Base-by-base conservation (phyloP, 2,797 vertebrate species). In the Neoniphon sammara region DNA sequence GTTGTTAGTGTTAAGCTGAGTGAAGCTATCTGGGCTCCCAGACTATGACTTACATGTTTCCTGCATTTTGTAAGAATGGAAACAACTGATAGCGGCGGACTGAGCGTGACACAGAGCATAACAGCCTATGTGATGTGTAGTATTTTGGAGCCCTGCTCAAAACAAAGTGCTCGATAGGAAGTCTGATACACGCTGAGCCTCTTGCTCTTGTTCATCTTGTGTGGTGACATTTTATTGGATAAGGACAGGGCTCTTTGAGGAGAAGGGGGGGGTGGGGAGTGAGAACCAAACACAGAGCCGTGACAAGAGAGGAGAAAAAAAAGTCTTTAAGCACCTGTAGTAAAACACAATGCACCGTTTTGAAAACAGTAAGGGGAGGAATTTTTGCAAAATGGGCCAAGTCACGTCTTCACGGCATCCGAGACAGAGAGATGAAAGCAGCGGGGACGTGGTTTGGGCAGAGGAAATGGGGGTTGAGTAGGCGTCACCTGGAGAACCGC, bases 241-340 rank as follows among this genome's bases (percentile, higher is more conserved):
- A 87, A 91, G 83, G 78, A 86, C 69, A 21, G 60, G 57, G 73
- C 73, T 72, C 61, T 85, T 76, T 80, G 77, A 14, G 5, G 20
- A 15, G 36, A 7, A 47, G 21, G 34, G 15, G 27, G 5, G 65
- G 44, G 61, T 23, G 25, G 25, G 66, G 44, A 42, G 56, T 34
- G 54, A 63, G 66, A 75, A 73, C 54, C 18, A 70, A 34, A 68
- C 31, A 17, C 34, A 71, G 34, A 63, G 65, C 57, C 63, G 75
- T 53, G 58, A 78, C 53, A 68, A 58, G 65, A 59, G 67, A 67
- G 57, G 15, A 11, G 25, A 49, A 68, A 85, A 85, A 60, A 83
- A 84, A 82, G 80, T 72, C 82, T 91, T 86, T 84, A 91, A 93
- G 91, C 93, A 94, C 94, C 93, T 94, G 92, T 87, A 93, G 90